These are phyloP conservation scores for Laticauda colubrina DNA, from an alignment of 2,113 vertebrate species.

Conservation along the genomic window DNA sequence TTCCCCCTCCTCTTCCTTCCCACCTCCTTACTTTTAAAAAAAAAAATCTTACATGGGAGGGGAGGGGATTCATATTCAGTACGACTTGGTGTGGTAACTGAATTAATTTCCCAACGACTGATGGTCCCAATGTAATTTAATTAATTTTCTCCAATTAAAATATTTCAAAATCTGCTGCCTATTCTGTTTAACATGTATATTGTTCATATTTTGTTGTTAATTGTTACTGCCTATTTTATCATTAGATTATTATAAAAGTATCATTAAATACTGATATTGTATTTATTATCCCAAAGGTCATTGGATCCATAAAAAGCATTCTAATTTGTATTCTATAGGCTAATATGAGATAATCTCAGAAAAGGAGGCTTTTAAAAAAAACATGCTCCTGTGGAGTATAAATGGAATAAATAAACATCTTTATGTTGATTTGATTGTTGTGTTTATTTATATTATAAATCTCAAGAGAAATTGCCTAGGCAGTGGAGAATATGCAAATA, in stretches of 20 bases:
- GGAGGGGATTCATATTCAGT: background rate
- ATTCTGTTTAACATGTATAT: background rate
- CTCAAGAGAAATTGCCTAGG: background rate
- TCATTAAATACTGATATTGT: background rate
- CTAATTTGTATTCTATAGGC: background rate
- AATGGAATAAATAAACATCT: background rate
- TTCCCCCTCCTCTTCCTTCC: background rate
- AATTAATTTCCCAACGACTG: background rate
- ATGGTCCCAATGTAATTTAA: background rate
- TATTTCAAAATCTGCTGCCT: background rate
- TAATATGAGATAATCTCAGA: background rate
- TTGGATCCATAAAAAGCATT: background rate
- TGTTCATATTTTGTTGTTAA: background rate
- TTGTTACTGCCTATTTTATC: background rate
- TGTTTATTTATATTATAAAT: conserved; percentile 4
- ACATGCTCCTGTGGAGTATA: background rate
- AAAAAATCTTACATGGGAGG: background rate
- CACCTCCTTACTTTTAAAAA: background rate
- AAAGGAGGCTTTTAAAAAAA: background rate
- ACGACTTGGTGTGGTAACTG: background rate
- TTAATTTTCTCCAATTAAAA: background rate
- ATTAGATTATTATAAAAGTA: background rate
- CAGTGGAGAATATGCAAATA: background rate
- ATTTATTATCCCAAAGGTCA: background rate
- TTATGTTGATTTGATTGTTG: background rate